Base-by-base conservation (phyloP, 2,113 vertebrate species). In the Osmerus eperlanus region DNA sequence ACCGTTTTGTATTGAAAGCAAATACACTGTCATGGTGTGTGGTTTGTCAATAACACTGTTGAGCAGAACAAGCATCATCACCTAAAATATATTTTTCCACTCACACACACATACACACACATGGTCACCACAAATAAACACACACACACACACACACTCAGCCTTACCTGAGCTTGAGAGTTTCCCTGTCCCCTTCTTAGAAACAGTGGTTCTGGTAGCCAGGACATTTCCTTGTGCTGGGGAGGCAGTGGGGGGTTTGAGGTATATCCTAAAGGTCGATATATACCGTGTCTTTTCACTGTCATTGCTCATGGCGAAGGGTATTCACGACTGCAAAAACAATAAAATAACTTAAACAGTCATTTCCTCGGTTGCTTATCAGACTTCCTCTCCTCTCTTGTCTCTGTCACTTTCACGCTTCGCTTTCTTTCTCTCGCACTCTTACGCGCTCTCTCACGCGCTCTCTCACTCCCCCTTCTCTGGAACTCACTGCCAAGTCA, bases 201-300 rank as follows among this genome's bases (percentile, higher is more conserved):
- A 21, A 47, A 67, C 61, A 53, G 41, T 59, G 23, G 12, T 32
- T 54, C 3, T 70, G 61, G 47, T 3, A 67, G 41, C 59, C 4
- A 64, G 56, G 4, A 73, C 69, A 0, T 54, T 82, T 14, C 6
- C 65, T 41, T 71, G 3, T 36, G 66, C 60, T 23, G 66, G n/a
- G 0, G 71, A 15, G 28, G 70, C 76, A 21, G 4, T 0, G 3
- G 76, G 28, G 0, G 84, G 13, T 63, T 84, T 81, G 74, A 91
- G 77, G 66, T 85, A 78, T 63, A 92, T 87, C 83, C 70, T 89
- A 72, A 91, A 83, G 53, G 90, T 93, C 15, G 92, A 92, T 80
- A 92, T 91, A 71, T 87, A 92, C 5, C 76, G 75, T 74, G 72
- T 83, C 65, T 89, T 79, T 63, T 72, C 67, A 65, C 75, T 68